These are phyloP conservation scores for Perizoma affinitatum DNA, from an alignment of 2,888 invertebrate species.

Conservation along the genomic window DNA sequence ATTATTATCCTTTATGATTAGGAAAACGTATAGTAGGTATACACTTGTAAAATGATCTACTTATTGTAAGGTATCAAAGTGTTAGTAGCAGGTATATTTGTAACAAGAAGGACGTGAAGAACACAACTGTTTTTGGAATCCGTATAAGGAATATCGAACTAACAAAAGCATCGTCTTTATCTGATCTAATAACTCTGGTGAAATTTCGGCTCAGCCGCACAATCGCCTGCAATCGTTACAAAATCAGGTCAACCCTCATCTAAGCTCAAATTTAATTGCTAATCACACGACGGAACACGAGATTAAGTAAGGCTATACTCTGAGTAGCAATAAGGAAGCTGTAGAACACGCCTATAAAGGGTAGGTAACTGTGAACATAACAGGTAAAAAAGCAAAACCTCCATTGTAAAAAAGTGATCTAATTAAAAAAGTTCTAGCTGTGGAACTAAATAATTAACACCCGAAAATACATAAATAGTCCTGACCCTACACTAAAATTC, in stretches of 20 bases:
- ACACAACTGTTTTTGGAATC: no score
- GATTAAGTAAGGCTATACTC: constrained; percentile 41
- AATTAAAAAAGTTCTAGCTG: no score
- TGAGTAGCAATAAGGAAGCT: constrained; percentile 10
- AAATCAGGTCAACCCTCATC: constrained; percentile 45
- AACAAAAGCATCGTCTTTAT: neutral
- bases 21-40: no score
- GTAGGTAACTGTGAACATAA: neutral
- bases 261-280: constrained; percentile 54
- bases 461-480: no score
- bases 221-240: constrained; percentile 42
- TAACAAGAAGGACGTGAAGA: no score
- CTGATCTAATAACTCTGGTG: constrained; percentile 1
- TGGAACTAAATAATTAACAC: no score
- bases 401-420: no score
- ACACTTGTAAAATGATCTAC: no score
- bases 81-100: no score
- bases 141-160: neutral
- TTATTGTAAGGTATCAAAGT: no score
- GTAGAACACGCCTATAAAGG: neutral
- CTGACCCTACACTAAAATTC: no score
- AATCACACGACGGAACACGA: constrained; percentile 54
- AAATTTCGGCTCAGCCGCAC: constrained; percentile 12
- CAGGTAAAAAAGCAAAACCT: neutral
- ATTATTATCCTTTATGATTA: no score